These are phyloP conservation scores for Lordiphosa collinella DNA, from an alignment of 1,140 invertebrate genomes.

Conservation along the genomic window DNA sequence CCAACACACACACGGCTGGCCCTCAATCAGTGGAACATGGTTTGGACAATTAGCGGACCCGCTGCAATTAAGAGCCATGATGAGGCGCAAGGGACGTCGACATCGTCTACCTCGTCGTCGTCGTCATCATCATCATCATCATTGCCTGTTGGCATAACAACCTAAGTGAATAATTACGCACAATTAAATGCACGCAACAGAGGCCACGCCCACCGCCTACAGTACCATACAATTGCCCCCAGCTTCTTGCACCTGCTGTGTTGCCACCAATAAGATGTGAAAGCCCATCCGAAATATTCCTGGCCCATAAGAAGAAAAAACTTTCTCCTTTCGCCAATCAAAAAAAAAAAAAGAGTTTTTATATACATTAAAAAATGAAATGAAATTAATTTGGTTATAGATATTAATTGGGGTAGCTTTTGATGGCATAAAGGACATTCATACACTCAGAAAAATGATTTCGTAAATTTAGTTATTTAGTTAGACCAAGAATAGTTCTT, in stretches of 20 bases:
- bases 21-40: constrained; percentile 4
- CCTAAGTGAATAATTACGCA: constrained; percentile 72
- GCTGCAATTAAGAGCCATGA: constrained; percentile 43
- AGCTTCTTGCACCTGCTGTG: constrained; percentile 13
- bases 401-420: no score
- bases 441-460: no score
- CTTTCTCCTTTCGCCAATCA: constrained; percentile 50
- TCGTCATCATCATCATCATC: constrained; percentile 4
- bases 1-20: not conserved
- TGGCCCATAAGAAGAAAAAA: constrained; percentile 9
- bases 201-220: constrained; percentile 24
- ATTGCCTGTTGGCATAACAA: constrained; percentile 34
- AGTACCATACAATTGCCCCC: not conserved
- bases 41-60: constrained; percentile 31
- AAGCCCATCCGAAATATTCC: constrained; percentile 20
- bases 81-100: constrained; percentile 8
- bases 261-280: constrained; percentile 18
- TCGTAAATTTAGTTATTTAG: no score
- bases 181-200: constrained; percentile 65
- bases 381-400: constrained; percentile 9
- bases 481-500: no score
- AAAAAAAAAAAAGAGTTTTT: constrained; percentile 15
- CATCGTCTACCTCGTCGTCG: not conserved
- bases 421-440: no score
- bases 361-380: not conserved